Evolutionary conservation across 1,140 invertebrate species (phyloP), one percentile per base, ranked within the genome.

Genomic region (Papilio polytes): DNA sequence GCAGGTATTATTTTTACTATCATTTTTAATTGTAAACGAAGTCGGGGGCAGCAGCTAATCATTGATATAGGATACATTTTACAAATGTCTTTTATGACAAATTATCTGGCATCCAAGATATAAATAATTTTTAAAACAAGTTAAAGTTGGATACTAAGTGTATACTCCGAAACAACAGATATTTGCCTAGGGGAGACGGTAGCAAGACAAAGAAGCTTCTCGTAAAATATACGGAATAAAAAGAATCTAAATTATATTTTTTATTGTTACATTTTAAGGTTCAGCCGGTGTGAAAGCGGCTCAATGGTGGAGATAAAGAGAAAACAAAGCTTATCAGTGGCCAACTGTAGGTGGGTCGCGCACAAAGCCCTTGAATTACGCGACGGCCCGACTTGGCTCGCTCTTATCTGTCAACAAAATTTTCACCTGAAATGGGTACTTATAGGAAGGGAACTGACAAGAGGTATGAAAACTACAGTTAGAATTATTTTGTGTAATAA

Each of bases 361-460:
- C 74, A 83, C 84, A 87, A 91, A 90, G 84, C 88, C 86, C 82
- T 80, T 84, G 86, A 90, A 90, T 91, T 89, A 89, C 86, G 80
- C 81, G 84, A 83, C 85, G 82, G 81, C 87, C 41, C 83, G 82
- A 84, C 85, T 92, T 91, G 90, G 89, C 89, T 86, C 82, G 80
- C 26, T 74, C 87, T 92, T 92, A 92, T 92, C 91, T 91, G 87
- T 91, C 89, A 91, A 91, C 89, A 89, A 88, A 90, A 89, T 88
- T 77, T 77, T 13, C 31, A 88, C 80, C 87, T 88, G 86, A 86
- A 85, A 85, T 85, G 85, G 84, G 84, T 81, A 86, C 84, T 83
- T 81, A 73, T 80, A 81, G 80, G 83, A 88, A 81, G 83, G 83
- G 84, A 84, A 83, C 84, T 83, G 81, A 82, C 85, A 82, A 82